Evolutionary conservation across 2,113 vertebrate genomes (phyloP).

Genomic region (Sapajus apella): DNA sequence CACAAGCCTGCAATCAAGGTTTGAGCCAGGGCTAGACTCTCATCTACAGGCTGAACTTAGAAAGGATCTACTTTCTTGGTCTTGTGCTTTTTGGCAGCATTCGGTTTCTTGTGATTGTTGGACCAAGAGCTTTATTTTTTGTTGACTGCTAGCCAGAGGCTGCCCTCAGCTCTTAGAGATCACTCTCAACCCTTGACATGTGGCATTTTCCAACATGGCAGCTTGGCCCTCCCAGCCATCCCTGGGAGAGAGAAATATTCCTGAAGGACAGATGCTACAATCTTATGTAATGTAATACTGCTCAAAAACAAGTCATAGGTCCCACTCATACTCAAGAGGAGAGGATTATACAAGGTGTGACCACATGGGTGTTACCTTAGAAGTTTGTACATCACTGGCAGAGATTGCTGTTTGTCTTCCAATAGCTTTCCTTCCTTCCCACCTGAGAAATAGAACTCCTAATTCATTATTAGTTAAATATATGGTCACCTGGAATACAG

Average conservation of each 20-base stretch:
- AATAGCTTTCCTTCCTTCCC: background rate
- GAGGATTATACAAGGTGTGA: background rate
- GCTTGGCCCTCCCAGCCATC: background rate
- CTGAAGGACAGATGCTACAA: background rate
- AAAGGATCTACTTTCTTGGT: background rate
- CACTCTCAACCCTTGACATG: background rate
- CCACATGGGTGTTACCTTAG: background rate
- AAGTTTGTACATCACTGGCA: background rate
- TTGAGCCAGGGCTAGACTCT: background rate
- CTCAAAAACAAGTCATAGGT: background rate
- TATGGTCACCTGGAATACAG: background rate
- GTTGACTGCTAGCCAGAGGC: background rate
- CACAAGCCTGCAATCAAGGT: background rate
- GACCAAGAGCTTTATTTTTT: slow-evolving; percentile 17
- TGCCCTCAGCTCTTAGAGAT: background rate
- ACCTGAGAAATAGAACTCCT: background rate
- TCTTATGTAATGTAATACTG: background rate
- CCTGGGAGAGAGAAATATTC: background rate
- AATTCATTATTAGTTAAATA: background rate
- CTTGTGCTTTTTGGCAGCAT: background rate
- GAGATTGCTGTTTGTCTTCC: background rate
- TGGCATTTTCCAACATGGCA: background rate
- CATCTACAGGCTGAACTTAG: background rate
- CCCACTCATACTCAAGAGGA: background rate
- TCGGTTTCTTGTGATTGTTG: background rate